phyloP scores from a whole-genome alignment of 2,113 vertebrate species.

The Syngnathus scovelli region DNA sequence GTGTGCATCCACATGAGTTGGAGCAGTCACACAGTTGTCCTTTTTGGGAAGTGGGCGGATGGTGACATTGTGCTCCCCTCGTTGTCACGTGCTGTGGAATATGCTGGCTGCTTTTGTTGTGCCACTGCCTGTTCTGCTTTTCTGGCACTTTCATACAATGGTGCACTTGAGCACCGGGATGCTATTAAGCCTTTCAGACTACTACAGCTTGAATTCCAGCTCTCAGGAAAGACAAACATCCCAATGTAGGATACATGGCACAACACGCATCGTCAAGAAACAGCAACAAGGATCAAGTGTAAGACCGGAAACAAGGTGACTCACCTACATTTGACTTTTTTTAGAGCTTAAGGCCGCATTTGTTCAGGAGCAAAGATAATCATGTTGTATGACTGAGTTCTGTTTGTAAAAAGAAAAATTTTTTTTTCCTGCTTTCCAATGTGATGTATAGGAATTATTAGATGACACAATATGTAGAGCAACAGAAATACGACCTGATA shows the following conservation, averaged over 20 bases:
- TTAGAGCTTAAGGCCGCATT: neutral
- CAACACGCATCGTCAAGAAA: slow-evolving; percentile 47
- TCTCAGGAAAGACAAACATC: slow-evolving; percentile 61
- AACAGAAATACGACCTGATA: no score
- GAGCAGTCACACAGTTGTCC: slow-evolving; percentile 51
- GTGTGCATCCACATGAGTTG: slow-evolving; percentile 26
- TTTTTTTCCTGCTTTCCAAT: neutral
- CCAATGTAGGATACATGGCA: slow-evolving; percentile 65
- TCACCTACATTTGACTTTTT: slow-evolving; percentile 14
- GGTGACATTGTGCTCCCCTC: slow-evolving; percentile 65
- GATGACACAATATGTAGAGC: no score
- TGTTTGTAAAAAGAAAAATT: neutral
- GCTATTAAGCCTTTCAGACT: slow-evolving; percentile 71
- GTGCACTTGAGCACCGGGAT: slow-evolving; percentile 68
- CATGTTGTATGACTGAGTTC: neutral
- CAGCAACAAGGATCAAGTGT: slow-evolving; percentile 42
- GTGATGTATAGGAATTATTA: neutral
- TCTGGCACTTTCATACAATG: slow-evolving; percentile 81
- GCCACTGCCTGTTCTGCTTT: slow-evolving; percentile 70
- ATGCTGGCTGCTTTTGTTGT: slow-evolving; percentile 76
- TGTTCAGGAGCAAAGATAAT: slow-evolving; percentile 12
- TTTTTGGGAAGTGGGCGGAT: slow-evolving; percentile 63
- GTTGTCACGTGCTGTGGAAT: slow-evolving; percentile 74
- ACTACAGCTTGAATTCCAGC: slow-evolving; percentile 68
- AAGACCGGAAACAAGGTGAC: slow-evolving; percentile 54